A percentile compares a stretch with the other conserved stretches of the same genome.
Conservation (phyloP, 2,888 invertebrate genomes). For the Gastrophysa polygoni region DNA sequence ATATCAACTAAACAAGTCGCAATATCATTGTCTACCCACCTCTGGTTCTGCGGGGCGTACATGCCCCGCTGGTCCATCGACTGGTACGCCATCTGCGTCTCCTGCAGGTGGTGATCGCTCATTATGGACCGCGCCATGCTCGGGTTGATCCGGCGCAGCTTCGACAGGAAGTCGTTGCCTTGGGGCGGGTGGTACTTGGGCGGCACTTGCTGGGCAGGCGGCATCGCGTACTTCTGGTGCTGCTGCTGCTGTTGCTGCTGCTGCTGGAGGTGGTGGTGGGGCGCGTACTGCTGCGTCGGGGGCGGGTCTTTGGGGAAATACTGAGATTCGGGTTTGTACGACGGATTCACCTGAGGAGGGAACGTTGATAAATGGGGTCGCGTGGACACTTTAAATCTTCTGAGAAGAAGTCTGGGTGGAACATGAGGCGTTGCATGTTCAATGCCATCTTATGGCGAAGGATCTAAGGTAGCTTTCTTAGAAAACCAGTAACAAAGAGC, state of each 20-base stretch:
- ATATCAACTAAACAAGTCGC: too few relatives aligned
- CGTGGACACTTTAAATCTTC: too few relatives aligned
- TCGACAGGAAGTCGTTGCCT: constrained; percentile 49
- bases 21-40: constrained; percentile 26
- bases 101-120: constrained; percentile 51
- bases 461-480: too few relatives aligned
- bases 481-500: too few relatives aligned
- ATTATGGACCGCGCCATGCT: constrained; percentile 53
- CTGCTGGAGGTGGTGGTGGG: constrained; percentile 4
- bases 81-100: constrained; percentile 42
- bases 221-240: constrained; percentile 42
- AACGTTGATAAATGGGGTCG: too few relatives aligned
- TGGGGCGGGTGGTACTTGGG: constrained; percentile 42
- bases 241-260: constrained; percentile 30
- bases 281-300: constrained; percentile 24
- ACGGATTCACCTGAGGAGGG: constrained; percentile 34
- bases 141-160: constrained; percentile 51
- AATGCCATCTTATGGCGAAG: too few relatives aligned
- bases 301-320: constrained; percentile 43
- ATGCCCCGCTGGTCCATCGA: constrained; percentile 47
- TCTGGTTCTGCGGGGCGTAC: constrained; percentile 46
- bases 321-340: constrained; percentile 49
- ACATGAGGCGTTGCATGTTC: too few relatives aligned
- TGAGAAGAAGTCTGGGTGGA: too few relatives aligned
- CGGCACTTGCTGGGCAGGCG: constrained; percentile 32